Conservation (phyloP, 2,888 invertebrate genomes). For the Hypena proboscidalis region DNA sequence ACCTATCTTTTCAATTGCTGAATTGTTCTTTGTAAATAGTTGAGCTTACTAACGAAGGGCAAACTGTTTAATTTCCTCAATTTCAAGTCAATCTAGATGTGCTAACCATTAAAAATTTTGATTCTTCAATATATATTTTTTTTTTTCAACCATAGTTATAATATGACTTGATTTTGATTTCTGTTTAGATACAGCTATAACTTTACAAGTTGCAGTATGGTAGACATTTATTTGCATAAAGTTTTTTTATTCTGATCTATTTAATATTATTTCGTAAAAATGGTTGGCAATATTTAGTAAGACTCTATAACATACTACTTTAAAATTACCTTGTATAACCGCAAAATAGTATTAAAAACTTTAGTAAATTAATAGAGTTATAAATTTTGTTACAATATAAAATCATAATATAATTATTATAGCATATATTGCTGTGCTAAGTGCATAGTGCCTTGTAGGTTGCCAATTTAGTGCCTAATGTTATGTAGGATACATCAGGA, state of each 20-base stretch:
- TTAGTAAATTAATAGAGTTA: constrained; percentile 46
- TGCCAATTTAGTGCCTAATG: constrained; percentile 86
- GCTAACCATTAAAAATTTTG: too few species aligned
- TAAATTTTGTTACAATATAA: constrained; percentile 59
- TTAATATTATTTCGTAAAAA: too few species aligned
- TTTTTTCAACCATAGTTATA: too few species aligned
- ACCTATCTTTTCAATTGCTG: constrained; percentile 20
- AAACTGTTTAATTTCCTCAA: constrained; percentile 9
- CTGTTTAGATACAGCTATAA: too few species aligned
- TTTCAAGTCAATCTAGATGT: constrained; percentile 9
- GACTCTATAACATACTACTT: too few species aligned
- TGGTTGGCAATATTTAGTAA: too few species aligned
- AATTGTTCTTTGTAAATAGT: constrained; percentile 3
- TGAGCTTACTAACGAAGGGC: constrained; percentile 10
- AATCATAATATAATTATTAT: constrained; percentile 61
- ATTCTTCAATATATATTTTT: too few species aligned
- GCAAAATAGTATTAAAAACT: constrained; percentile 43
- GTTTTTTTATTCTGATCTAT: too few species aligned
- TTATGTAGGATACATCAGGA: constrained; percentile 62
- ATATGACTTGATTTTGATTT: too few species aligned
- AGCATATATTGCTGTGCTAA: constrained; percentile 82
- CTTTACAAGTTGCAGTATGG: too few species aligned
- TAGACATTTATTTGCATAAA: too few species aligned
- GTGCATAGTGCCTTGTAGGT: constrained; percentile 86
- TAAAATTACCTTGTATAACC: constrained; percentile 8